phyloP scores from a whole-genome alignment of 2,888 invertebrate species.

The Pemphredon lugubris region DNA sequence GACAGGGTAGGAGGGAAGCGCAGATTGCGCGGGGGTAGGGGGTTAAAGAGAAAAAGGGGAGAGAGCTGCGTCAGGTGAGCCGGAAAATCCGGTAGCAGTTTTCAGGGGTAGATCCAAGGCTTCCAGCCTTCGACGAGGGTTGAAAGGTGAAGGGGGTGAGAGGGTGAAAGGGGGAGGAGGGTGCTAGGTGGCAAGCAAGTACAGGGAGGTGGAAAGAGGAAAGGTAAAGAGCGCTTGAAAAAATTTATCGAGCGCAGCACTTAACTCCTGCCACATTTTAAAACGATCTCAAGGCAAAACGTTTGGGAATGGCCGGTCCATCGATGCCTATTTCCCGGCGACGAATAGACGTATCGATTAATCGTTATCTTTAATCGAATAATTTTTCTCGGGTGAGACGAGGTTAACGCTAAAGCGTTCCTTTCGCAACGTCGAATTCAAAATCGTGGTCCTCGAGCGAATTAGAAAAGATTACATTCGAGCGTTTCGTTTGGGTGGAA shows the following conservation, averaged over 20 bases:
- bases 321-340: constrained; percentile 4
- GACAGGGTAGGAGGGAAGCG: neutral
- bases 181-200: constrained; percentile 53
- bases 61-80: constrained; percentile 53
- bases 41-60: constrained; percentile 34
- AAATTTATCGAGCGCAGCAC: constrained; percentile 64
- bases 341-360: neutral
- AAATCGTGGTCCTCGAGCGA: no score
- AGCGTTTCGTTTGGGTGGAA: no score
- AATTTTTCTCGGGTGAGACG: neutral
- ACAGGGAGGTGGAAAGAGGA: constrained; percentile 47
- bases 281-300: constrained; percentile 46
- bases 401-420: no score
- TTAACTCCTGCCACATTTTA: constrained; percentile 60
- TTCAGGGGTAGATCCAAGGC: constrained; percentile 58
- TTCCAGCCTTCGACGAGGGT: constrained; percentile 53
- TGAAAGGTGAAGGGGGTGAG: constrained; percentile 48
- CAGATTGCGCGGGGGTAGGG: neutral
- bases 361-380: neutral
- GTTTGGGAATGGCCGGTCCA: constrained; percentile 47
- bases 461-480: no score
- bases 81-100: constrained; percentile 67
- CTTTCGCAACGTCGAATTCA: no score
- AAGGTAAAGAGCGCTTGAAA: constrained; percentile 64
- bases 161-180: constrained; percentile 49